These are phyloP conservation scores for Andrena dorsata DNA, from an alignment of 2,888 invertebrate species.

Conservation along the genomic window DNA sequence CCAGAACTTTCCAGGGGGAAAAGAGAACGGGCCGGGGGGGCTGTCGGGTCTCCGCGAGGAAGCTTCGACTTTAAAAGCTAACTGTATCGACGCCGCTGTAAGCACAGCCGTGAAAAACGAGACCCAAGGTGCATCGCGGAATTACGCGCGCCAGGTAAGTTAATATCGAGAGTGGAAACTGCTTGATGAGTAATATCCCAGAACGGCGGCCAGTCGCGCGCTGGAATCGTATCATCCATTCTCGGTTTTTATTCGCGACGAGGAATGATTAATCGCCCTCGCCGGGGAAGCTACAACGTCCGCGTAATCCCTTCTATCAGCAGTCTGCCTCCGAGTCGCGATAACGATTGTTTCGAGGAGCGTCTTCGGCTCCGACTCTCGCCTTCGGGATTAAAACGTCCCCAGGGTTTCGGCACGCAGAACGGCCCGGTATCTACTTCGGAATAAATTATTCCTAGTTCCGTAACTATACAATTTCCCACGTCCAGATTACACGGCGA, in stretches of 20 bases:
- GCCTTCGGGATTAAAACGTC: conserved; percentile 26
- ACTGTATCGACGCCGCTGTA: background rate
- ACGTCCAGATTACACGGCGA: background rate
- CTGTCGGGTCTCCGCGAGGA: background rate
- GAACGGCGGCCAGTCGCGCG: background rate
- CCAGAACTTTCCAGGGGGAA: too few relatives aligned
- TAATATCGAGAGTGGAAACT: conserved; percentile 35
- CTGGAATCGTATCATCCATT: background rate
- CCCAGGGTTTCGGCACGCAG: background rate
- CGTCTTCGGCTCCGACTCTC: conserved; percentile 11
- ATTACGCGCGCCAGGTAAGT: conserved; percentile 5
- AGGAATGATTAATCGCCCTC: conserved; percentile 26
- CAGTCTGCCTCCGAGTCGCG: background rate
- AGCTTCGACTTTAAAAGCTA: background rate
- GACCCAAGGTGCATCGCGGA: background rate
- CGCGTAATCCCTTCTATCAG: conserved; percentile 1
- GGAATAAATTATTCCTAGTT: conserved; percentile 22
- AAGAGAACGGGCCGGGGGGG: too few relatives aligned
- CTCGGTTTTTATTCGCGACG: background rate
- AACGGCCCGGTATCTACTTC: background rate
- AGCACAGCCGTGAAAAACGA: background rate
- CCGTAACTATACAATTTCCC: conserved; percentile 7
- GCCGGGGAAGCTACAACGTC: conserved; percentile 4
- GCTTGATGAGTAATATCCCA: conserved; percentile 12
- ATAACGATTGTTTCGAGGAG: conserved; percentile 25